Evolutionary conservation across 2,113 vertebrate genomes (phyloP).

Genomic region (Trematomus loennbergii): DNA sequence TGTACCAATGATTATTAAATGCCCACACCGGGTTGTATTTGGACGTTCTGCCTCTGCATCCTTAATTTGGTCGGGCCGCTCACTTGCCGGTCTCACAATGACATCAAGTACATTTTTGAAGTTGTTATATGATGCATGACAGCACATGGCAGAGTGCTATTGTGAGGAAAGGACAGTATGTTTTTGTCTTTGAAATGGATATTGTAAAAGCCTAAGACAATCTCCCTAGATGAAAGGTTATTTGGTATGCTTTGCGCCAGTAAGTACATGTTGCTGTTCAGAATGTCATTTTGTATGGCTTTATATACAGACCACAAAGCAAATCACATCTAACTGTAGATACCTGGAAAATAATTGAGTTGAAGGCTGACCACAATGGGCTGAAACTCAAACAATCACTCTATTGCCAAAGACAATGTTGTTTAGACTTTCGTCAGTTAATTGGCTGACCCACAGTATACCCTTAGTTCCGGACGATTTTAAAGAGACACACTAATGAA

Average conservation of each 20-base stretch:
- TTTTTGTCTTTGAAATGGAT: constrained; percentile 25
- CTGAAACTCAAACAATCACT: neutral
- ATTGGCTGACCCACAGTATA: constrained; percentile 24
- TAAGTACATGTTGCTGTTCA: constrained; percentile 53
- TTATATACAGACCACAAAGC: constrained; percentile 23
- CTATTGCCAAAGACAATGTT: neutral
- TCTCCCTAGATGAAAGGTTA: constrained; percentile 16
- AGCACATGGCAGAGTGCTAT: neutral
- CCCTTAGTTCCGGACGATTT: constrained; percentile 21
- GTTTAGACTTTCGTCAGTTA: constrained; percentile 22
- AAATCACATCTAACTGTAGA: neutral
- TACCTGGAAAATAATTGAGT: constrained; percentile 38
- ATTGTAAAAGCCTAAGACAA: constrained; percentile 5
- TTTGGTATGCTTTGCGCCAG: neutral
- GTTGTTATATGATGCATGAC: constrained; percentile 27
- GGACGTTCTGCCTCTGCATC: too few species aligned
- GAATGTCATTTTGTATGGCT: constrained; percentile 55
- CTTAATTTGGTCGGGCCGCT: too few species aligned
- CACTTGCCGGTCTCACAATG: too few species aligned
- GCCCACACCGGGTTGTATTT: too few species aligned
- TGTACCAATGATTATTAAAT: too few species aligned
- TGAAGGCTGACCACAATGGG: constrained; percentile 31
- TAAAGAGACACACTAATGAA: constrained; percentile 52
- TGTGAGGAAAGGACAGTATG: neutral
- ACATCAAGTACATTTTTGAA: neutral